phyloP scores from a whole-genome alignment of 2,888 invertebrate species.

The Polia nebulosa region DNA sequence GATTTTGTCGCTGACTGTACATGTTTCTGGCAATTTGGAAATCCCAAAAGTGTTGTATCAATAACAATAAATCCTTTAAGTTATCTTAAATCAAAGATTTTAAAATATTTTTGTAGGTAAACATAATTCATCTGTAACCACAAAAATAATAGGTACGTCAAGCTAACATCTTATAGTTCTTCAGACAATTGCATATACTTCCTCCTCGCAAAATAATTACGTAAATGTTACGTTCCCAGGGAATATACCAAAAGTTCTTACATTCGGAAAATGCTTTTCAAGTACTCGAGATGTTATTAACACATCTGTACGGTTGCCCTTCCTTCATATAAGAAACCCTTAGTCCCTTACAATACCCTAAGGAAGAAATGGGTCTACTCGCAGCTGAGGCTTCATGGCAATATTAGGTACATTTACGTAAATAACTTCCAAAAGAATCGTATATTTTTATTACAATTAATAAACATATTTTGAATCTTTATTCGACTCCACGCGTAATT shows the following conservation, averaged over 20 bases:
- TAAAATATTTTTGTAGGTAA: background rate
- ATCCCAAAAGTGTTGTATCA: background rate
- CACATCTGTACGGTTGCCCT: conserved; percentile 26
- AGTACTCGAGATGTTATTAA: conserved; percentile 37
- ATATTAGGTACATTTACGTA: conserved; percentile 1
- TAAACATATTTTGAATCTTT: background rate
- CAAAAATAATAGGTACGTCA: background rate
- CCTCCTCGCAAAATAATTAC: background rate
- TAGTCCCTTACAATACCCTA: conserved; percentile 36
- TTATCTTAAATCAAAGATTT: background rate
- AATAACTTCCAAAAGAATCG: conserved; percentile 8
- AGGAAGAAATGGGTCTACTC: conserved; percentile 25
- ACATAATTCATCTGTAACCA: background rate
- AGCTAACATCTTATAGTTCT: background rate
- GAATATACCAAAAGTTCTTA: conserved; percentile 31
- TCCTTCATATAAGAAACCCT: conserved; percentile 29
- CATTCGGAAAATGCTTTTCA: conserved; percentile 37
- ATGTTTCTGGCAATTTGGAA: background rate
- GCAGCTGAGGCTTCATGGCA: conserved; percentile 40
- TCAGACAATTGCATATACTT: conserved; percentile 5
- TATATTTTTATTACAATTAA: background rate
- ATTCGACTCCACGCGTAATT: conserved; percentile 7
- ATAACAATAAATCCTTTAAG: background rate
- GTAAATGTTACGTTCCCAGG: conserved; percentile 3
- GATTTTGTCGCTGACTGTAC: background rate